Evolutionary conservation across 2,113 vertebrate species (phyloP).

Genomic region (Struthio camelus): DNA sequence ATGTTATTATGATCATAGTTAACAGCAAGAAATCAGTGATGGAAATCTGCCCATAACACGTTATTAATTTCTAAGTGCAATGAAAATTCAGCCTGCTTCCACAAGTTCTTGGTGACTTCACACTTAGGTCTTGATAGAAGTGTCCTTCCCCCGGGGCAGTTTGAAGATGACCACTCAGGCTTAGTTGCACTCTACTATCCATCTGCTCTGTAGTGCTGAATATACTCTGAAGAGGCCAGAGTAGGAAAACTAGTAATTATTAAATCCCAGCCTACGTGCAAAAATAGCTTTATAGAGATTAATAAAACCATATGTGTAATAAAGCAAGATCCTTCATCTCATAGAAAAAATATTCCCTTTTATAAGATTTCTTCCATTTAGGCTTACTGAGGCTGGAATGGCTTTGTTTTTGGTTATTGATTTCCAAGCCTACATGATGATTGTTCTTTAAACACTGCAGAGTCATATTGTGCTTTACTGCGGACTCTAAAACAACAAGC

Average conservation of each 20-base stretch:
- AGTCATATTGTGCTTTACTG: background rate
- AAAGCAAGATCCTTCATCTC: conserved; percentile 16
- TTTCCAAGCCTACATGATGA: background rate
- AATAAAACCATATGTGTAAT: conserved; percentile 14
- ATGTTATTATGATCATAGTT: background rate
- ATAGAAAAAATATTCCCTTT: background rate
- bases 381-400: background rate
- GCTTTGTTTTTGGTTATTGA: conserved; percentile 27
- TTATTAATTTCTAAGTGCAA: background rate
- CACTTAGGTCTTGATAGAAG: background rate
- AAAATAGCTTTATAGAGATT: background rate
- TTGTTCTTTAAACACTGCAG: background rate
- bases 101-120: background rate
- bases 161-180: background rate
- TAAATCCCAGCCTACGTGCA: background rate
- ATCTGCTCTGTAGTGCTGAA: background rate
- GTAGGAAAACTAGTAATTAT: background rate
- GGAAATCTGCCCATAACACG: background rate
- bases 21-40: background rate
- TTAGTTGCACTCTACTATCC: background rate
- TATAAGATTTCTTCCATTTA: conserved; percentile 39
- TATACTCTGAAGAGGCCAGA: background rate
- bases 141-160: background rate
- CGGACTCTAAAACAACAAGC: background rate
- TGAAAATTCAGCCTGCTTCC: background rate